Evolutionary conservation across 2,888 invertebrate species (phyloP), one percentile per base, ranked within the genome.

Genomic region (Stomorhina lunata): DNA sequence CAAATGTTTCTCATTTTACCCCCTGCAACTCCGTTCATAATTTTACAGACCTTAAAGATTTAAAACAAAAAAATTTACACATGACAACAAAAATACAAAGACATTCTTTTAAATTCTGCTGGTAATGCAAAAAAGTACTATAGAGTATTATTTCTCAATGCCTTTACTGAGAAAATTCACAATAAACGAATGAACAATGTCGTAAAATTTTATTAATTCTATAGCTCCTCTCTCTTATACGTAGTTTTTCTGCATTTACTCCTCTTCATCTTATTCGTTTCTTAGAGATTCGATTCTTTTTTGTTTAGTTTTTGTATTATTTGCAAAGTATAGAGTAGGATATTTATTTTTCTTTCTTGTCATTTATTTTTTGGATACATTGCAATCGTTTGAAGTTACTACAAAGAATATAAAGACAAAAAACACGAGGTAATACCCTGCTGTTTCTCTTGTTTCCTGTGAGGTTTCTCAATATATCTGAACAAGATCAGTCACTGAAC

Each of bases 401-500:
- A 72, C 12, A 27, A 34, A 48, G 17, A 53, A 25, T 45, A 48
- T 29, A 43, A 9, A 43, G 1, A 45, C 17, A 59, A 32, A 22
- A 69, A 37, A 61, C 50, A 81, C 22, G n/a, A 77, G 53, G 66
- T 57, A 78, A 63, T 61, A 55, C 77, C 81, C 72, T 81, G 77
- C 66, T 77, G 72, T 81, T 81, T 55, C 66, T 63, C 68, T 77
- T 72, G 32, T 73, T 81, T 78, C 78, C 73, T 78, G 66, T 73
- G 61, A 73, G 43, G 61, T 66, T 81, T 73, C 40, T 15, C 12
- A 43, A n/a, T n/a, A n/a, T n/a, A 40, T 32, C 45, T 55, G 37
- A 22, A 65, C 69, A 81, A 45, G 72, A 81, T 81, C 81, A 78
- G 59, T 78, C 78, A 71, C 72, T 81, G 61, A 81, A 78, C 73